Conservation (phyloP, 2,113 vertebrate species). For the Campylomormyrus numenius region DNA sequence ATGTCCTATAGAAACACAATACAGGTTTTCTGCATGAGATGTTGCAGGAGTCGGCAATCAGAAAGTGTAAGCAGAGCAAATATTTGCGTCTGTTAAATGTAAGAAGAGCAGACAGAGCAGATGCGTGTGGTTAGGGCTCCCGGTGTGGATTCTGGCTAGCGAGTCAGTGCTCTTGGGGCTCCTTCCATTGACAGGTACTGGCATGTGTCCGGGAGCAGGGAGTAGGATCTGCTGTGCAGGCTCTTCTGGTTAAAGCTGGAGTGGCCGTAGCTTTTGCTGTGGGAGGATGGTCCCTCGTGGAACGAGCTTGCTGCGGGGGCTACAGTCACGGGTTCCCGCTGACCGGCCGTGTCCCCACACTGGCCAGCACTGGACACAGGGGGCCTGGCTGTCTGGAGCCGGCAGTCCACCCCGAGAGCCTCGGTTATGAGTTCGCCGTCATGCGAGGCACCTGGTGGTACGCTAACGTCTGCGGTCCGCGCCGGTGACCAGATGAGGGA, state of each 20-base stretch:
- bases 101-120: neutral
- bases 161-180: conserved; percentile 41
- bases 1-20: neutral
- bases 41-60: neutral
- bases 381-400: conserved; percentile 50
- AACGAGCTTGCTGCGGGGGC: conserved; percentile 50
- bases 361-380: conserved; percentile 39
- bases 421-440: conserved; percentile 51
- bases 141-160: neutral
- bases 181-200: conserved; percentile 76
- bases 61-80: neutral
- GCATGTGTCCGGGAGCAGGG: conserved; percentile 66
- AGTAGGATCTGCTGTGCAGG: conserved; percentile 69
- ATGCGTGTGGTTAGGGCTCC: neutral
- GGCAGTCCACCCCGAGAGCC: conserved; percentile 53
- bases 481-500: conserved; percentile 91
- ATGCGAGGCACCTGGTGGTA: conserved; percentile 50
- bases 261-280: conserved; percentile 63
- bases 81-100: neutral
- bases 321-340: conserved; percentile 52
- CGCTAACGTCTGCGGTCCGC: conserved; percentile 68
- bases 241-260: conserved; percentile 65
- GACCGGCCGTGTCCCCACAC: conserved; percentile 43
- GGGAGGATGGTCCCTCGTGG: conserved; percentile 53
- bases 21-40: neutral